Conservation (phyloP, 2,113 vertebrate genomes). For the Donacobius atricapilla region DNA sequence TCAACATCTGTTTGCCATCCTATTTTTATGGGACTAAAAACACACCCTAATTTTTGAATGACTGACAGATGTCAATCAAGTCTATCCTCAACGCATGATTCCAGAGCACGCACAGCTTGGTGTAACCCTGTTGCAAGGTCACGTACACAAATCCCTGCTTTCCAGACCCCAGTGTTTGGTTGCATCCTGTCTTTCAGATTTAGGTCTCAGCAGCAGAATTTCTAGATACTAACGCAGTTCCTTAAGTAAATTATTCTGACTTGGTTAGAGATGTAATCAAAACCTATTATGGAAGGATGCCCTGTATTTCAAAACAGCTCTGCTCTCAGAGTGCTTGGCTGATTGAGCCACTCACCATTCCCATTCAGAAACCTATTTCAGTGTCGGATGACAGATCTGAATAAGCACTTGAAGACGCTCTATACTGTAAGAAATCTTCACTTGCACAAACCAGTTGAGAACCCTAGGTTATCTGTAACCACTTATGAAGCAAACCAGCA, state of each 20-base stretch:
- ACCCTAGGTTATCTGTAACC: background rate
- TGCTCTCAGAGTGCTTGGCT: background rate
- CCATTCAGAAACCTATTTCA: background rate
- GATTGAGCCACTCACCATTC: background rate
- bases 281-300: background rate
- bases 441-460: background rate
- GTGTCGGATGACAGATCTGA: background rate
- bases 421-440: background rate
- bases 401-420: background rate
- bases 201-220: background rate
- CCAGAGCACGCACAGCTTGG: background rate
- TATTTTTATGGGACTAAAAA: background rate
- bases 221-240: background rate
- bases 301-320: background rate
- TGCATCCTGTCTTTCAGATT: background rate
- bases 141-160: background rate
- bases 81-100: background rate
- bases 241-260: background rate
- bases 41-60: background rate
- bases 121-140: accelerated
- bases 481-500: background rate
- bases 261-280: background rate
- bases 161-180: background rate
- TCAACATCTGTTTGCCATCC: background rate
- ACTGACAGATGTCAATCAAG: background rate